Evolutionary conservation across 2,888 invertebrate species (phyloP).

Genomic region (Lasioglossum morio): DNA sequence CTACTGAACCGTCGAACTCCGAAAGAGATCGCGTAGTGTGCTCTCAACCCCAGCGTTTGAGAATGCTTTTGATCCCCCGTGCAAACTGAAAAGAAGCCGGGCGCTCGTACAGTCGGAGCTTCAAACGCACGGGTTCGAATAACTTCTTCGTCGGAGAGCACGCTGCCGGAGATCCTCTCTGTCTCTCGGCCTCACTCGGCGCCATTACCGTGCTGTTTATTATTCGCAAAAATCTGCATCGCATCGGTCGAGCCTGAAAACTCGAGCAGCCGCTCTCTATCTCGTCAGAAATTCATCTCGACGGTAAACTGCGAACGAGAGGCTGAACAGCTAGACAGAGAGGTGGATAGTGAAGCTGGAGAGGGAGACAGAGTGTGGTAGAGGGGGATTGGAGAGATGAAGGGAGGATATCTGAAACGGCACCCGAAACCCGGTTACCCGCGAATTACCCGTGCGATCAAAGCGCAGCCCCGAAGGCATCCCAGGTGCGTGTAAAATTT

Average conservation of each 20-base stretch:
- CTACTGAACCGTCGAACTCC: not conserved
- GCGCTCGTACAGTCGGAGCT: not conserved
- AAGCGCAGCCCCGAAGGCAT: constrained; percentile 1
- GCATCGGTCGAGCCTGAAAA: not conserved
- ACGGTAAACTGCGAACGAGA: not conserved
- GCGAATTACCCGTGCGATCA: constrained; percentile 18
- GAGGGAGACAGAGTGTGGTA: not conserved
- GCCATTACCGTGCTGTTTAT: not conserved
- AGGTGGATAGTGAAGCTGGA: not conserved
- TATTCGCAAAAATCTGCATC: constrained; percentile 4
- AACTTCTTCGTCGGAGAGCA: not conserved
- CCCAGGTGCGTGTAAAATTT: constrained; percentile 34
- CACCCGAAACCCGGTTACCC: constrained; percentile 1
- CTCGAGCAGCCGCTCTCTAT: not conserved
- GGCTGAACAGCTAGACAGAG: not conserved
- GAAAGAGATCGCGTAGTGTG: not conserved
- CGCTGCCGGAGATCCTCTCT: not conserved
- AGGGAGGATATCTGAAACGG: not conserved
- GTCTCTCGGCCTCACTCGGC: not conserved
- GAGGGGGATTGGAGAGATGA: not conserved
- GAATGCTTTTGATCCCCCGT: constrained; percentile 4
- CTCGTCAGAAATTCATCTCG: not conserved
- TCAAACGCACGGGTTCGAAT: not conserved
- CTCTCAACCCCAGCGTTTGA: not conserved
- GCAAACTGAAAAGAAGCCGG: not conserved